phyloP scores from a whole-genome alignment of 2,797 vertebrate species.

The Agapornis canus region DNA sequence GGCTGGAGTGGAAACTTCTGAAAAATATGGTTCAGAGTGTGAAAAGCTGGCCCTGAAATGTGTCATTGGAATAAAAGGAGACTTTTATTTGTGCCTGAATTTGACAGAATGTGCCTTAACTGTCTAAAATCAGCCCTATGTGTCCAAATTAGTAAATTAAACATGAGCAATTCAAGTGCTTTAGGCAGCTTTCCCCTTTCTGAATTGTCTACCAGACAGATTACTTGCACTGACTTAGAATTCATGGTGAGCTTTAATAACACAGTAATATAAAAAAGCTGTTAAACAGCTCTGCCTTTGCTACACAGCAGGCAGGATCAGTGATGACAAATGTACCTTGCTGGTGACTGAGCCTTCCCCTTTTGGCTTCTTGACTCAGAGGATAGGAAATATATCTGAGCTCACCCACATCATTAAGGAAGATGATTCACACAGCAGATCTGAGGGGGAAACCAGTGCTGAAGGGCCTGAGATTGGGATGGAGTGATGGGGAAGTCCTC shows the following conservation, averaged over 20 bases:
- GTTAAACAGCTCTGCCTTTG: neutral
- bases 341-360: neutral
- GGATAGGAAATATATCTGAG: neutral
- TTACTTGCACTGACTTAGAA: neutral
- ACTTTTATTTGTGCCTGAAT: neutral
- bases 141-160: neutral
- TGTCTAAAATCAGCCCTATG: neutral
- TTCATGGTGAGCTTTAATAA: neutral
- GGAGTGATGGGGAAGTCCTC: rapidly evolving
- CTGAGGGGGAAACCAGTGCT: rapidly evolving
- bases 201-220: neutral
- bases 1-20: neutral
- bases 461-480: neutral
- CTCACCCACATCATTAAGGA: neutral
- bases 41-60: neutral
- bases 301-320: neutral
- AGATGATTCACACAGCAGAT: neutral
- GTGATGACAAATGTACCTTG: neutral
- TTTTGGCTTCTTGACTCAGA: neutral
- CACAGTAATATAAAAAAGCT: neutral
- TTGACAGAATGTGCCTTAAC: neutral
- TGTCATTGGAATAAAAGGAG: neutral
- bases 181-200: neutral
- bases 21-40: neutral
- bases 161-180: neutral